phyloP scores from a whole-genome alignment of 1,140 invertebrate genomes.

The Pachypeltis micranthus region DNA sequence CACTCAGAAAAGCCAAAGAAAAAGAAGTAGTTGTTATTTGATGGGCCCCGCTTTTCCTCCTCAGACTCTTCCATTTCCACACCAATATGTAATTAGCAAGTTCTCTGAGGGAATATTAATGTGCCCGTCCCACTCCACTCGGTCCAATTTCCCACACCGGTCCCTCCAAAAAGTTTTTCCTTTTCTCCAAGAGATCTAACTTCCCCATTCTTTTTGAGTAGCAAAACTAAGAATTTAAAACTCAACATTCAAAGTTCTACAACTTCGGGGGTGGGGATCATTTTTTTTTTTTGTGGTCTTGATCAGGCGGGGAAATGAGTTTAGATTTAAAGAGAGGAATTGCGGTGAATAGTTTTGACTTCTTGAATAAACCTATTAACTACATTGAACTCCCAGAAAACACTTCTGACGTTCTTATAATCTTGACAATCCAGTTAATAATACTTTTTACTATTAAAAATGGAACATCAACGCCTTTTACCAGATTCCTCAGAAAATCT shows the following conservation, averaged over 20 bases:
- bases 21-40: slow-evolving; percentile 8
- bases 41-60: neutral
- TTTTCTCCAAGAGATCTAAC: neutral
- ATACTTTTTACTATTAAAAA: neutral
- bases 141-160: neutral
- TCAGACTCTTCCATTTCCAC: neutral
- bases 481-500: neutral
- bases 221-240: no score
- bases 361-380: no score
- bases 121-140: neutral
- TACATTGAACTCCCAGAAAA: no score
- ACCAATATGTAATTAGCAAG: slow-evolving; percentile 9
- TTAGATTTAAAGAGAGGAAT: no score
- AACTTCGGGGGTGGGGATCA: no score
- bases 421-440: no score
- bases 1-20: neutral
- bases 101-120: slow-evolving; percentile 6
- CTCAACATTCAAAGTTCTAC: no score
- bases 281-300: no score
- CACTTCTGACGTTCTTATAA: no score
- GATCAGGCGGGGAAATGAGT: neutral
- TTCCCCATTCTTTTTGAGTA: neutral
- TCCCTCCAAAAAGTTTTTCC: no score
- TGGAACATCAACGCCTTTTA: neutral
- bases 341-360: no score